Evolutionary conservation across 2,888 invertebrate species (phyloP).

Genomic region (Dexiosoma caninum): DNA sequence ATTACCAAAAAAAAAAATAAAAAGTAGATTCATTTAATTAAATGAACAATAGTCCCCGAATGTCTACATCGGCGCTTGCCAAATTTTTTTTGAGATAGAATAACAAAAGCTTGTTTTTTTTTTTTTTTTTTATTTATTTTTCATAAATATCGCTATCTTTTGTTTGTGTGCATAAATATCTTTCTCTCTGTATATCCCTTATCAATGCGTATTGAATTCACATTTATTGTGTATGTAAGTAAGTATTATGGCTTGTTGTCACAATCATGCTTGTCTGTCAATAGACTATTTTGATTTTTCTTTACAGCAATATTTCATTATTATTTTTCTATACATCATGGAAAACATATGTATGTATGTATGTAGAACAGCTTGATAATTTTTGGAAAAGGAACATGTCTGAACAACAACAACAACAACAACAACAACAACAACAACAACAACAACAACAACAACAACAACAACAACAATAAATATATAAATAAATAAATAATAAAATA

Average conservation of each 20-base stretch:
- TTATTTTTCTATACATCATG: background rate
- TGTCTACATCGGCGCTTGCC: too few relatives aligned
- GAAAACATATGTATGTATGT: background rate
- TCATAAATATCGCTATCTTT: background rate
- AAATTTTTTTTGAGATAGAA: too few relatives aligned
- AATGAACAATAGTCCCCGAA: too few relatives aligned
- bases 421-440: too few relatives aligned
- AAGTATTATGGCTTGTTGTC: background rate
- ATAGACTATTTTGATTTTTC: background rate
- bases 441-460: too few relatives aligned
- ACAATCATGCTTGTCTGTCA: background rate
- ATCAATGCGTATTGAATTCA: too few relatives aligned
- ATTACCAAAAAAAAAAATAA: too few relatives aligned
- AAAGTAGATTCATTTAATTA: too few relatives aligned
- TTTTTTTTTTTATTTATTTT: too few relatives aligned
- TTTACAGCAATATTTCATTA: background rate
- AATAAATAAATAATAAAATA: slow-evolving; percentile 20
- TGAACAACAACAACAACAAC: slow-evolving; percentile 13
- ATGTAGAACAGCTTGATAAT: background rate
- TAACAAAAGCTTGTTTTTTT: background rate
- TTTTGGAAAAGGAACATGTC: background rate
- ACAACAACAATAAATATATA: too few relatives aligned
- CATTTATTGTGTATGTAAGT: too few relatives aligned
- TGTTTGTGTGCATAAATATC: background rate
- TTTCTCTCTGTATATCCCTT: background rate